Base-by-base conservation (phyloP, 2,113 vertebrate genomes). In the Hippolais icterina region DNA sequence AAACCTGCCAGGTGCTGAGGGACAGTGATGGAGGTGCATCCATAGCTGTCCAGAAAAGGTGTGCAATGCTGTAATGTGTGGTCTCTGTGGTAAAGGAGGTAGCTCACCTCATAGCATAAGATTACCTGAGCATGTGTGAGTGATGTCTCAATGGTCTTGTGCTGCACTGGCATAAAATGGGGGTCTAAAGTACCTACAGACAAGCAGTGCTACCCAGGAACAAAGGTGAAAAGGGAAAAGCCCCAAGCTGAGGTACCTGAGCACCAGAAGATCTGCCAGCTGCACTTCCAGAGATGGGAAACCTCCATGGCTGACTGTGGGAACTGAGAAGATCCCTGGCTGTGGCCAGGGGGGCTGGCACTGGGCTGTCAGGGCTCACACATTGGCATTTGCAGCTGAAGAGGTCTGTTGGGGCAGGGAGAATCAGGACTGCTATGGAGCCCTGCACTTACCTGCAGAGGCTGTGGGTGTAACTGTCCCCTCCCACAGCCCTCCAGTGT, bases 61-160 rank as follows among this genome's bases (percentile, higher is more conserved):
- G 5, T 29, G 21, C 21, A 21, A 0, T 49, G 46, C 46, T 79
- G 42, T 21, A 16, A 9, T 4, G 0, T 24, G 18, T 13, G 28
- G 15, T 74, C 28, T 79, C 57, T 39, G 39, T 35, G 29, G n/a
- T 49, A 39, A 80, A 59, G 63, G 61, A 59, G 47, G 63, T 19
- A 29, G 42, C 52, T 83, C 21, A 7, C 57, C 69, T 57, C 33
- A 16, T 87, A 31, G 27, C 5, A 17, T 2, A 2, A 47, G 19
- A 5, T 53, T 59, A 33, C 35, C 41, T 52, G 49, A 47, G 49
- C 33, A 13, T 0, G 0, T 33, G 6, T 22, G 39, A 49, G 23
- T 54, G 14, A 24, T 22, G 25, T 27, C 70, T 52, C 46, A 33
- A 10, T 53, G 54, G 50, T 47, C 25, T 59, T 33, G 20, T 12